These are phyloP conservation scores for Idaea dimidiata DNA, from an alignment of 2,888 invertebrate genomes.

Conservation along the genomic window DNA sequence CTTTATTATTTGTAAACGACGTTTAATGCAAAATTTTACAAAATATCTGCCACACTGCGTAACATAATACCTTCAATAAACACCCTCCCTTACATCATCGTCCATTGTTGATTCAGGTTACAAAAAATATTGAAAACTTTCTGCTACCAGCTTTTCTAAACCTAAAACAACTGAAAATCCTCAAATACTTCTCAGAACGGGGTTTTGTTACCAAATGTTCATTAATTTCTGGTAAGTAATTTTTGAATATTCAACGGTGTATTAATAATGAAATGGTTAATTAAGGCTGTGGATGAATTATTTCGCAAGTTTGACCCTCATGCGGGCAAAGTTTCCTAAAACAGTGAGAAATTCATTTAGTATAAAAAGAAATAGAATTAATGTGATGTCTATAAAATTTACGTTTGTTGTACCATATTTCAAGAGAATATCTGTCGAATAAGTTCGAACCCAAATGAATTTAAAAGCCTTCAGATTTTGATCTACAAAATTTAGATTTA, in stretches of 20 bases:
- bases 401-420: no score
- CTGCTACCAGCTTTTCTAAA: not conserved
- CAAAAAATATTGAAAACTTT: not conserved
- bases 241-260: not conserved
- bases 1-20: no score
- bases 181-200: not conserved
- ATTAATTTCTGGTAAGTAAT: not conserved
- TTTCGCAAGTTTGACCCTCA: not conserved
- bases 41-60: no score
- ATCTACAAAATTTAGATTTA: no score
- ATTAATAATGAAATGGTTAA: not conserved
- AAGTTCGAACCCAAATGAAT: no score
- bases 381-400: not conserved
- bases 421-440: no score
- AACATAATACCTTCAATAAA: no score
- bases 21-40: no score
- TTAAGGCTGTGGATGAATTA: not conserved
- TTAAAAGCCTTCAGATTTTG: no score
- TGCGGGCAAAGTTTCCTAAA: not conserved
- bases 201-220: not conserved
- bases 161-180: not conserved
- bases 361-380: not conserved
- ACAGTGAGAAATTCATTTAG: not conserved
- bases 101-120: not conserved
- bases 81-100: no score